These are phyloP conservation scores for Spermophilus dauricus DNA, from an alignment of 2,113 vertebrate species.

Conservation along the genomic window DNA sequence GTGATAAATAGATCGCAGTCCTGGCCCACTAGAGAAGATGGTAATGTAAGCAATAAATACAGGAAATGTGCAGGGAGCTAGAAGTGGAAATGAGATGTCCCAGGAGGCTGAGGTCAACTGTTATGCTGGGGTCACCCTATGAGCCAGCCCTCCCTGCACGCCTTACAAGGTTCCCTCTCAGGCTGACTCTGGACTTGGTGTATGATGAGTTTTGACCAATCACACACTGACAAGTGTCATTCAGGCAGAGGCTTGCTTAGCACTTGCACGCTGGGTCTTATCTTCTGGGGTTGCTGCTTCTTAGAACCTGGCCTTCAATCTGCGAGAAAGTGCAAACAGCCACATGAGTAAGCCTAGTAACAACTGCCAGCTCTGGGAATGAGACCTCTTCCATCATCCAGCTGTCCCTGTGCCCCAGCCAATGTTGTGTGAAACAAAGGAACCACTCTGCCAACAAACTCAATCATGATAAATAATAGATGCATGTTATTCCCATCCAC, in stretches of 20 bases:
- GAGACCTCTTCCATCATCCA: background rate
- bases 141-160: background rate
- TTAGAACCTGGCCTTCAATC: background rate
- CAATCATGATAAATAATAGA: background rate
- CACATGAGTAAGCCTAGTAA: background rate
- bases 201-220: background rate
- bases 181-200: background rate
- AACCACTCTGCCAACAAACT: background rate
- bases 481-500: background rate
- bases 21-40: background rate
- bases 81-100: background rate
- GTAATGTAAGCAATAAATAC: background rate
- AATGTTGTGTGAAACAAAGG: background rate
- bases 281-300: background rate
- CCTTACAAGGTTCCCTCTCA: background rate
- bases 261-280: background rate
- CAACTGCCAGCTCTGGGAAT: background rate
- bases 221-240: background rate
- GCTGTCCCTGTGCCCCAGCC: background rate
- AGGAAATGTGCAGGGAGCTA: background rate
- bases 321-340: background rate
- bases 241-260: background rate
- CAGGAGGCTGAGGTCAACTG: too few relatives aligned
- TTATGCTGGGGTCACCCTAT: background rate
- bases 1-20: background rate